These are phyloP conservation scores for Thereuonema tuberculata DNA, from an alignment of 1,140 invertebrate species.

Conservation along the genomic window DNA sequence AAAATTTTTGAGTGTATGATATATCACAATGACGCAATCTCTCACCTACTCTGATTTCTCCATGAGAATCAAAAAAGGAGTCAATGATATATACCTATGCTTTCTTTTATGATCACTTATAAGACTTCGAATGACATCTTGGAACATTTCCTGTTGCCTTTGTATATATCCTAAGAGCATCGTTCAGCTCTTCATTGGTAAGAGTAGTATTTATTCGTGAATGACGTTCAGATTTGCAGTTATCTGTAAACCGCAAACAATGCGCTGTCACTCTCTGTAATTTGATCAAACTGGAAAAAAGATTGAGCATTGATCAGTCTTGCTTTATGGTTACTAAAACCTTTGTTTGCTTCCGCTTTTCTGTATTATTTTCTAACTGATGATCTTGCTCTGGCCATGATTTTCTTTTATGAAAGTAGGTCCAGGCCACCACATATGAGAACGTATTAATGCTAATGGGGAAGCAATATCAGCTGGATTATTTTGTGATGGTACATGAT, in stretches of 20 bases:
- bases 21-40: conserved; percentile 24
- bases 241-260: neutral
- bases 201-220: neutral
- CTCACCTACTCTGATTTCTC: conserved; percentile 31
- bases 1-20: conserved; percentile 21
- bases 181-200: neutral
- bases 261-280: neutral
- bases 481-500: conserved; percentile 7
- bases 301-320: neutral
- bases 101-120: too few relatives aligned
- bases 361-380: neutral
- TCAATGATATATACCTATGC: conserved; percentile 16
- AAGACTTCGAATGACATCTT: neutral
- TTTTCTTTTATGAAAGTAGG: conserved; percentile 3
- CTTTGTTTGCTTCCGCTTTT: neutral
- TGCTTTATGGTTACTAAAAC: neutral
- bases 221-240: neutral
- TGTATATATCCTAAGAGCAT: neutral
- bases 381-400: neutral
- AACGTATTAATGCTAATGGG: neutral
- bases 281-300: neutral
- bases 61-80: conserved; percentile 29
- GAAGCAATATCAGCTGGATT: conserved; percentile 17
- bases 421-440: conserved; percentile 8
- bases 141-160: neutral